These are phyloP conservation scores for Austrofundulus limnaeus DNA, from an alignment of 2,113 vertebrate species.

Conservation along the genomic window DNA sequence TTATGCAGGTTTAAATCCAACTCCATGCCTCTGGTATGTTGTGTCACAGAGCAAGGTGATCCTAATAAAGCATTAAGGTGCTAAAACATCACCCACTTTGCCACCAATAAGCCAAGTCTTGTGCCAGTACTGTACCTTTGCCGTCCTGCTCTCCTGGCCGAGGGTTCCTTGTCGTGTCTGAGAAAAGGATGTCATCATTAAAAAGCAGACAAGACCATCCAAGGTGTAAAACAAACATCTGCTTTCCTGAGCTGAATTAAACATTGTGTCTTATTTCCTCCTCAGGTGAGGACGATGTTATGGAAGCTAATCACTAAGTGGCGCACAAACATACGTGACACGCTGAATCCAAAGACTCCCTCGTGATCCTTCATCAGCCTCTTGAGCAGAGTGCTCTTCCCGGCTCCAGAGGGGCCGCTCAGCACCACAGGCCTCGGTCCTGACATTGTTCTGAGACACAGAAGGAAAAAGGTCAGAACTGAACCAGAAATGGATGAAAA, in stretches of 20 bases:
- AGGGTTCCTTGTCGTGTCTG: conserved; percentile 93
- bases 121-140: conserved; percentile 81
- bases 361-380: conserved; percentile 87
- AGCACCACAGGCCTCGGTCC: conserved; percentile 93
- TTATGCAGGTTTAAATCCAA: conserved; percentile 7
- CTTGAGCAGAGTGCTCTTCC: conserved; percentile 96
- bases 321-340: conserved; percentile 87
- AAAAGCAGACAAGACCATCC: neutral
- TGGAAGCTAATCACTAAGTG: neutral
- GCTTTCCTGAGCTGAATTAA: neutral
- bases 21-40: neutral
- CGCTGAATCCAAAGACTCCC: conserved; percentile 92
- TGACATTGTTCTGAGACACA: conserved; percentile 80
- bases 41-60: neutral
- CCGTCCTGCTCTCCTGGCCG: conserved; percentile 91
- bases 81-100: conserved; percentile 11
- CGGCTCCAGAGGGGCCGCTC: conserved; percentile 93
- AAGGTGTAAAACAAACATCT: neutral
- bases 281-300: conserved; percentile 9
- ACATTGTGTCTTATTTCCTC: conserved; percentile 7
- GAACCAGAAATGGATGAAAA: conserved; percentile 2
- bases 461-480: neutral
- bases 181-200: conserved; percentile 17
- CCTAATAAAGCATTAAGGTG: neutral
- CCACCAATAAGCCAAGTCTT: neutral